These are phyloP conservation scores for Acanthochromis polyacanthus DNA, from an alignment of 2,113 vertebrate genomes.

Conservation along the genomic window DNA sequence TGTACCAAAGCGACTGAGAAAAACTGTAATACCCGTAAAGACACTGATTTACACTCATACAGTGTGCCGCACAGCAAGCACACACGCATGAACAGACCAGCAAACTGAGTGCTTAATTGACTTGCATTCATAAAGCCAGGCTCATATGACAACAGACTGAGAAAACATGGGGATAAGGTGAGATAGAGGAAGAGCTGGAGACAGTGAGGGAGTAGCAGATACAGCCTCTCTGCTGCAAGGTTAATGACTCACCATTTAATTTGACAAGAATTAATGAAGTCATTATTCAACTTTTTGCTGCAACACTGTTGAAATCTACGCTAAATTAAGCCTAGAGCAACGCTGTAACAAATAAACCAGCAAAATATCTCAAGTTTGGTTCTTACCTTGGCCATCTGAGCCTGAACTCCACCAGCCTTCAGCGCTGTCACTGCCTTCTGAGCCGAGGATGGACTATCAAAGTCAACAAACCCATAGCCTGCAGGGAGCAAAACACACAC, in stretches of 20 bases:
- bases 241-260: slow-evolving; percentile 31
- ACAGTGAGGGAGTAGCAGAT: slow-evolving; percentile 3
- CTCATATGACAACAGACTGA: slow-evolving; percentile 3
- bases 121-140: slow-evolving; percentile 22
- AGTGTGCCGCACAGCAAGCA: background rate
- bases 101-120: slow-evolving; percentile 41
- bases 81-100: background rate
- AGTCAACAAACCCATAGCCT: slow-evolving; percentile 96
- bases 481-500: slow-evolving; percentile 52
- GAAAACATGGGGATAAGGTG: background rate
- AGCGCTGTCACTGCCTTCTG: slow-evolving; percentile 93
- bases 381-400: slow-evolving; percentile 96
- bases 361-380: background rate
- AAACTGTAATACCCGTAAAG: slow-evolving; percentile 33
- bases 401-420: slow-evolving; percentile 93
- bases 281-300: slow-evolving; percentile 12
- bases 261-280: slow-evolving; percentile 20
- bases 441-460: slow-evolving; percentile 91
- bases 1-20: too few species aligned
- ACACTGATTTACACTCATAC: background rate
- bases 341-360: background rate
- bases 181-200: background rate
- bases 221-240: slow-evolving; percentile 8
- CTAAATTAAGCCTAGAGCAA: background rate
- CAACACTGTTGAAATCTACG: background rate